These are phyloP conservation scores for Variabilichromis moorii DNA, from an alignment of 2,113 vertebrate species.

Conservation along the genomic window DNA sequence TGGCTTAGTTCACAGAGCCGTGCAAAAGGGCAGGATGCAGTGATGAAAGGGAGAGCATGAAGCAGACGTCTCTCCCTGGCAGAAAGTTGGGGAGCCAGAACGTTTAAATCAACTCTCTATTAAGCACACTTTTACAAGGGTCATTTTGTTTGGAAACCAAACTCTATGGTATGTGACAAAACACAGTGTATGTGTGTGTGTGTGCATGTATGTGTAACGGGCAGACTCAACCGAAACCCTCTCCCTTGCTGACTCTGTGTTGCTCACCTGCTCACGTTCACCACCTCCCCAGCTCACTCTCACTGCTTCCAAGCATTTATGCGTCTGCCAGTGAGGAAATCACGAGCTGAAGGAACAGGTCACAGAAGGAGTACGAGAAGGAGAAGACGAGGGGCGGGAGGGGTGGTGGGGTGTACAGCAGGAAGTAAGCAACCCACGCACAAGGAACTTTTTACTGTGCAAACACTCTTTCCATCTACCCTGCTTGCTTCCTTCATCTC, in stretches of 20 bases:
- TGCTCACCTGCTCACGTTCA: conserved; percentile 49
- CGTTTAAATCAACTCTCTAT: conserved; percentile 56
- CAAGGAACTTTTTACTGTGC: conserved; percentile 72
- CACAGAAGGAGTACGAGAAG: conserved; percentile 50
- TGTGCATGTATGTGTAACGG: neutral
- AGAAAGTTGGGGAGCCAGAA: conserved; percentile 33
- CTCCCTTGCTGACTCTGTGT: conserved; percentile 1
- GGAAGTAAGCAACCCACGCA: conserved; percentile 59
- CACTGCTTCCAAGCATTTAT: conserved; percentile 4
- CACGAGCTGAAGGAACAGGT: conserved; percentile 61
- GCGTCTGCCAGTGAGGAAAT: conserved; percentile 57
- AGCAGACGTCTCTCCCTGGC: conserved; percentile 29
- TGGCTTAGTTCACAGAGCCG: conserved; percentile 30
- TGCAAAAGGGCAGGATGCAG: conserved; percentile 51
- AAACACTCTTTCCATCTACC: conserved; percentile 68
- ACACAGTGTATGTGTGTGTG: conserved; percentile 11
- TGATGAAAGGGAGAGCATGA: conserved; percentile 49
- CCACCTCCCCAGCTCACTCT: neutral
- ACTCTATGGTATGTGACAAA: conserved; percentile 42
- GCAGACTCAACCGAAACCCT: neutral
- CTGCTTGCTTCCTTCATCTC: conserved; percentile 64
- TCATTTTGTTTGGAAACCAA: conserved; percentile 49
- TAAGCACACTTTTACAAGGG: conserved; percentile 56
- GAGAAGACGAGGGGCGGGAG: conserved; percentile 1
- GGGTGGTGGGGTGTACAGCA: neutral